phyloP scores from a whole-genome alignment of 2,797 vertebrate genomes.

The Tiaroga cobitis region DNA sequence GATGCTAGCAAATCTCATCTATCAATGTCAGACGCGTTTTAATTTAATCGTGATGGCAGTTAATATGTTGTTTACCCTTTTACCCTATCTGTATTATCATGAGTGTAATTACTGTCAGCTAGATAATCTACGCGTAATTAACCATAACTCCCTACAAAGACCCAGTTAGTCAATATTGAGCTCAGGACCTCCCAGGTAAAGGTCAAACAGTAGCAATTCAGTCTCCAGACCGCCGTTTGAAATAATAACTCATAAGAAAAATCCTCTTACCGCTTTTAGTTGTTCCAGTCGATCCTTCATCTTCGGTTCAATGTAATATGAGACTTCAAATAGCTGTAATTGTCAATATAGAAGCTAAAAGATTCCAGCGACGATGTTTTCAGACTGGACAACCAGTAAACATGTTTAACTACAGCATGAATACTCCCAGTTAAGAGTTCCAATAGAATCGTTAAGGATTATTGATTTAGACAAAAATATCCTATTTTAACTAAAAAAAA shows the following conservation, averaged over 20 bases:
- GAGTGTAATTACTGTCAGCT: not conserved
- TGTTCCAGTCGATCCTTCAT: conserved; percentile 84
- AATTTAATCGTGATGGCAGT: not conserved
- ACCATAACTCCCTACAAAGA: not conserved
- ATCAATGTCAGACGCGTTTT: not conserved
- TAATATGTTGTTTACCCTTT: not conserved
- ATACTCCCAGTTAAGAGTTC: not conserved
- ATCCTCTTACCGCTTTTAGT: conserved; percentile 75
- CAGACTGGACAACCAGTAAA: not conserved
- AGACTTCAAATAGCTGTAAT: not conserved
- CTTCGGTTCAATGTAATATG: conserved; percentile 33
- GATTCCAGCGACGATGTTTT: not conserved
- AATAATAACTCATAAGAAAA: not conserved
- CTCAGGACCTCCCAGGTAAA: conserved; percentile 7
- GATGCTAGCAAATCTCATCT: not conserved
- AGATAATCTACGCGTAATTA: not conserved
- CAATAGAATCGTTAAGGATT: not conserved
- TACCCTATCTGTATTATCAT: not conserved
- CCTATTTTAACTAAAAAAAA: not conserved
- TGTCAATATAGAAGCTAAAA: not conserved
- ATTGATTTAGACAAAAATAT: not conserved
- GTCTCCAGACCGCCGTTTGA: not conserved
- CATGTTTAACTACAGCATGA: not conserved
- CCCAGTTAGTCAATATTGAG: not conserved
- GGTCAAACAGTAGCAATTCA: not conserved